Evolutionary conservation across 2,797 vertebrate genomes (phyloP).

Genomic region (Myotis findleyi): DNA sequence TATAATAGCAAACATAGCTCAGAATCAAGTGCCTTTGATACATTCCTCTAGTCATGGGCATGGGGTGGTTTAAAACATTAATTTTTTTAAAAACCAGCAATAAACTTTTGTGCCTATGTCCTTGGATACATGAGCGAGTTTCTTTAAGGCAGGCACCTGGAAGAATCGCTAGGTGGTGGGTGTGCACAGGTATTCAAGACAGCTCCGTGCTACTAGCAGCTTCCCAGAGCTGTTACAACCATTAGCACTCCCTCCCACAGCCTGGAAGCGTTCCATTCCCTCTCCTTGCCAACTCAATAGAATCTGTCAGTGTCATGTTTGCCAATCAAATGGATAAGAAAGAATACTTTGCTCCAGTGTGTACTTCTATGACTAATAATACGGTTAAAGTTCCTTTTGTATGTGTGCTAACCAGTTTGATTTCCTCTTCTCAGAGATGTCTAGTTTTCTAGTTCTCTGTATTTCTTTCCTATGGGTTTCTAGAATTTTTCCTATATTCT

Average conservation of each 20-base stretch:
- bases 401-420: neutral
- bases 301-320: neutral
- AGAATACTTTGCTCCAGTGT: neutral
- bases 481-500: neutral
- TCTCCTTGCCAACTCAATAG: neutral
- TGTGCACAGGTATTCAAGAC: neutral
- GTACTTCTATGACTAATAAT: constrained; percentile 14
- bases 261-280: neutral
- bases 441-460: neutral
- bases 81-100: neutral
- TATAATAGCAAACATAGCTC: neutral
- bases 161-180: neutral
- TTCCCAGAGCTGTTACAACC: neutral
- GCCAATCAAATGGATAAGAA: neutral
- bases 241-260: neutral
- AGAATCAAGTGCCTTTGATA: neutral
- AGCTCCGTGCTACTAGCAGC: neutral
- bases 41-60: neutral
- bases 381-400: neutral
- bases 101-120: neutral
- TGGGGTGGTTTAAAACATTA: neutral
- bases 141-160: neutral
- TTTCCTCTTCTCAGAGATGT: neutral
- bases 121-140: neutral
- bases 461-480: constrained; percentile 4